Base-by-base conservation (phyloP, 2,797 vertebrate genomes). In the Pipistrellus nathusii region DNA sequence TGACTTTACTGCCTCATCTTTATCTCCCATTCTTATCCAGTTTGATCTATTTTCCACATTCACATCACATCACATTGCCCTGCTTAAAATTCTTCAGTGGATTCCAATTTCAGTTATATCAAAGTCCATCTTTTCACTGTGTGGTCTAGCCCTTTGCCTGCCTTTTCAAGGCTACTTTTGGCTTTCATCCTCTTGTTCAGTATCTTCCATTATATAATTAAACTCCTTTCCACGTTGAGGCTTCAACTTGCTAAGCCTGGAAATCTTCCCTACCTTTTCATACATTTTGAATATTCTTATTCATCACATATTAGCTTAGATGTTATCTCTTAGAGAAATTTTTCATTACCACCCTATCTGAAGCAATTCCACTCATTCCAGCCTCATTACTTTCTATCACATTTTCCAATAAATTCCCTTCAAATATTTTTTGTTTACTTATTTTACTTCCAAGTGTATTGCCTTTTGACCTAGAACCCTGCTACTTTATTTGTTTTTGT, bases 11-110 rank as follows among this genome's bases (percentile, higher is more conserved):
- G 20, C 20, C n/a, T 57, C 15, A 21, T n/a, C 62, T 25, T 6
- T 18, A 8, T 8, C 10, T n/a, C 18, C 2, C 10, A 14, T 17
- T 1, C 8, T 38, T 46, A 8, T 38, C 21, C 5, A 17, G 27
- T 73, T 32, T 30, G 27, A 6, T n/a, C 12, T 30, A 77, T 44
- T 12, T 4, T 73, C 20, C 30, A 17, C 13, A 48, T 3, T 48
- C 46, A n/a, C 0, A n/a, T 46, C 48, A 51, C 17, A 48, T 30
- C 5, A 4, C 25, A 44, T 14, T 6, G 7, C 14, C 3, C 21
- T 78, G 18, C 32, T 69, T 80, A 57, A 38, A 77, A 11, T 46
- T 78, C 64, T 92, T 68, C 25, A 7, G 2, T 53, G 35, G 20
- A 57, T 68, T 75, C 41, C 27, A 68, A 23, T 53, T 68, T 90